Conservation (phyloP, 2,113 vertebrate species). For the Picathartes gymnocephalus region DNA sequence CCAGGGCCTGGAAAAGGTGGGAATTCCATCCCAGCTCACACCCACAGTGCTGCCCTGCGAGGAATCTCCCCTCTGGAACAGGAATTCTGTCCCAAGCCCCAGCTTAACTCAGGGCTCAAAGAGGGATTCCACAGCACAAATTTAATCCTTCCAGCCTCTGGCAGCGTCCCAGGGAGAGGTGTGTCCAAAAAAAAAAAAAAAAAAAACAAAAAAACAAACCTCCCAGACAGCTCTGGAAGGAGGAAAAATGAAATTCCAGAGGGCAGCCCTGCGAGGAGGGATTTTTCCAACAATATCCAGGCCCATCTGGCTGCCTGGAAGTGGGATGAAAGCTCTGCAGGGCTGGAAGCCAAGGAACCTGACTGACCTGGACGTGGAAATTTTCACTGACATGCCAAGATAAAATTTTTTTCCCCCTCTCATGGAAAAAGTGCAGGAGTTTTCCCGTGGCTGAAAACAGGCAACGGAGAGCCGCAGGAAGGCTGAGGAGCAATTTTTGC, state of each 20-base stretch:
- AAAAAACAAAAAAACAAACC: too few relatives aligned
- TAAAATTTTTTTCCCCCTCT: background rate
- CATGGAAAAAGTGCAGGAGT: background rate
- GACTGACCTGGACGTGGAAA: background rate
- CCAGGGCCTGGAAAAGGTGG: background rate
- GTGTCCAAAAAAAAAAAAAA: too few relatives aligned
- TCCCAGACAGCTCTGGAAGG: background rate
- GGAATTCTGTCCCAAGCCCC: background rate
- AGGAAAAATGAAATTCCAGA: background rate
- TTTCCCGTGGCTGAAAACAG: background rate
- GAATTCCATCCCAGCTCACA: background rate
- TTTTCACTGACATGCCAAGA: background rate
- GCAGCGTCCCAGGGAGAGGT: background rate
- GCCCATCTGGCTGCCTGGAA: slow-evolving; percentile 13
- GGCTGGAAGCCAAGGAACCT: slow-evolving; percentile 9
- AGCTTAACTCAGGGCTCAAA: background rate
- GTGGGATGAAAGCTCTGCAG: background rate
- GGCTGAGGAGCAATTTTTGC: background rate
- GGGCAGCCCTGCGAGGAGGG: background rate
- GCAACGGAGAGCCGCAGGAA: background rate
- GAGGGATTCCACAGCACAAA: background rate
- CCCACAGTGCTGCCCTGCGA: background rate
- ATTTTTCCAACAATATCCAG: background rate
- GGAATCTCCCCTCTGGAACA: background rate
- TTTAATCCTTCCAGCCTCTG: background rate